phyloP scores from a whole-genome alignment of 2,113 vertebrate genomes.

The Pipra filicauda region DNA sequence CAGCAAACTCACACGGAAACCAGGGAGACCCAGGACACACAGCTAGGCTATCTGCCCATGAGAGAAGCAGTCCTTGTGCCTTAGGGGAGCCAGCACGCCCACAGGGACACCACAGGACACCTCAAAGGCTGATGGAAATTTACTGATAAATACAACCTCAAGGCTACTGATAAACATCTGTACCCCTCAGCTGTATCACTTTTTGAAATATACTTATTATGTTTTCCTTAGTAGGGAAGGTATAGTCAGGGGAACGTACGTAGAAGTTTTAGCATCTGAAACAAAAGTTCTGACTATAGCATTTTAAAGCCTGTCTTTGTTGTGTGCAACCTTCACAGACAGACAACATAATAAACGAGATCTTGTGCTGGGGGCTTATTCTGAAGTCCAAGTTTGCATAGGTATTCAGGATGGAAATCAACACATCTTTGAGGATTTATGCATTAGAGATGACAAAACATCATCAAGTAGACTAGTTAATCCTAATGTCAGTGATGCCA shows the following conservation, averaged over 20 bases:
- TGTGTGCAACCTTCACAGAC: neutral
- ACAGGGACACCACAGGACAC: neutral
- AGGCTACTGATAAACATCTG: slow-evolving; percentile 3
- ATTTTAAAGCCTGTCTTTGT: neutral
- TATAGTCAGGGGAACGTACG: neutral
- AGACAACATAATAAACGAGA: neutral
- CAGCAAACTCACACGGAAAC: neutral
- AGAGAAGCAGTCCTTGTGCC: neutral
- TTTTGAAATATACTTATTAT: neutral
- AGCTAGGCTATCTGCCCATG: neutral
- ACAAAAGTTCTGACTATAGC: neutral
- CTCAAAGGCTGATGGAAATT: neutral
- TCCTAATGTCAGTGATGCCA: neutral
- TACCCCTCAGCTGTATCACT: neutral
- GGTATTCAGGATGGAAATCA: neutral
- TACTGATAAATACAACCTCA: neutral
- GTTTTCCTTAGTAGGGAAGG: neutral
- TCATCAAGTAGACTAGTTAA: neutral
- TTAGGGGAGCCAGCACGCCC: neutral
- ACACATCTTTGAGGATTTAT: neutral
- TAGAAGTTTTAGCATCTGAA: slow-evolving; percentile 1
- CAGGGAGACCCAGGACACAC: neutral
- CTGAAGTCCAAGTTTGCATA: neutral
- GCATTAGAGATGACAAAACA: neutral
- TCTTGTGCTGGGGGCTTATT: neutral